These are phyloP conservation scores for Thymallus thymallus DNA, from an alignment of 2,113 vertebrate species.

Conservation along the genomic window DNA sequence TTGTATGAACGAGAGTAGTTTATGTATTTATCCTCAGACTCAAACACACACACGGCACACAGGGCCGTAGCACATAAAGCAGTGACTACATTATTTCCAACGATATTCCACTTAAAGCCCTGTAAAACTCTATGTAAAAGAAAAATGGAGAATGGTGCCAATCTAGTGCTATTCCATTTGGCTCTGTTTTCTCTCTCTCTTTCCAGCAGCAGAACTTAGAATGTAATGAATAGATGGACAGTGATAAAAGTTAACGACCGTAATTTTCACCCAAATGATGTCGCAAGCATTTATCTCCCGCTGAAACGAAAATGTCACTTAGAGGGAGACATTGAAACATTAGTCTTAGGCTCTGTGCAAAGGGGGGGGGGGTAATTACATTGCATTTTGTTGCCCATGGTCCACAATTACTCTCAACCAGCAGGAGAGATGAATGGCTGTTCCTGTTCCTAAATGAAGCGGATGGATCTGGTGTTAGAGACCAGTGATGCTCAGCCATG, in stretches of 20 bases:
- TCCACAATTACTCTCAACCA: conserved; percentile 6
- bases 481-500: too few species aligned
- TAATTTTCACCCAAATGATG: neutral
- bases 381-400: conserved; percentile 4
- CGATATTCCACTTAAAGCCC: neutral
- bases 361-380: conserved; percentile 3
- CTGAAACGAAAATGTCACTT: neutral
- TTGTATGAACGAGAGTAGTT: too few species aligned
- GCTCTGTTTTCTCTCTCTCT: neutral
- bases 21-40: too few species aligned
- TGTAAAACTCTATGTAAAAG: neutral
- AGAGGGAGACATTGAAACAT: neutral
- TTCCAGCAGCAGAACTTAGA: neutral
- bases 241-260: conserved; percentile 3
- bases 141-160: neutral
- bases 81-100: neutral
- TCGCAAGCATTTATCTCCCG: neutral
- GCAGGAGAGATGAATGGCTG: neutral
- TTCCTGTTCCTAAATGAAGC: neutral
- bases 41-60: neutral
- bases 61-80: too few species aligned
- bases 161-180: neutral
- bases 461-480: too few species aligned
- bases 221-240: conserved; percentile 9
- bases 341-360: neutral